phyloP scores from a whole-genome alignment of 1,140 invertebrate species.

The Aphelinus certus region DNA sequence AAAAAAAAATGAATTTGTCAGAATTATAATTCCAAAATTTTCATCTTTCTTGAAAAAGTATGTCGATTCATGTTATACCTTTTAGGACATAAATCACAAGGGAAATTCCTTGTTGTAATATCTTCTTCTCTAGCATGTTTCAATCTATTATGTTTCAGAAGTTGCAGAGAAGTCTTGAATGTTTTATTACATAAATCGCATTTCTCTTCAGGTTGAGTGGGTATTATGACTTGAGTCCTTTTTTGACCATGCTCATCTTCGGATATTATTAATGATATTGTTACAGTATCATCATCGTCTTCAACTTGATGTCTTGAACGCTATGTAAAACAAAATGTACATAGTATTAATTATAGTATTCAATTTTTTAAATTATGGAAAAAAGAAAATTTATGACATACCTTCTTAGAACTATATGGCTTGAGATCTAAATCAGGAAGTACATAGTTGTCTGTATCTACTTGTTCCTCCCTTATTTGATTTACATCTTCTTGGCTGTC shows the following conservation, averaged over 20 bases:
- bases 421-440: slow-evolving; percentile 52
- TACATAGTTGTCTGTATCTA: slow-evolving; percentile 50
- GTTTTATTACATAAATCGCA: slow-evolving; percentile 62
- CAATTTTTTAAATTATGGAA: background rate
- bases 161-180: slow-evolving; percentile 62
- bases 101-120: slow-evolving; percentile 63
- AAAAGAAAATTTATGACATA: slow-evolving; percentile 33
- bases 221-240: slow-evolving; percentile 64
- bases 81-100: slow-evolving; percentile 64
- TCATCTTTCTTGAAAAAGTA: slow-evolving; percentile 15
- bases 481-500: slow-evolving; percentile 50
- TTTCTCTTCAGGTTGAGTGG: slow-evolving; percentile 59
- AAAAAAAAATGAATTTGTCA: slow-evolving; percentile 18
- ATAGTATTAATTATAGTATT: background rate
- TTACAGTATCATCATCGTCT: slow-evolving; percentile 63
- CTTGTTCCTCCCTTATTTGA: slow-evolving; percentile 39
- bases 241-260: slow-evolving; percentile 64
- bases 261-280: slow-evolving; percentile 63
- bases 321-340: background rate
- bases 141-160: slow-evolving; percentile 61
- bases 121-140: slow-evolving; percentile 64
- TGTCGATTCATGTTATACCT: slow-evolving; percentile 46
- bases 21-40: background rate
- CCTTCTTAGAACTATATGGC: slow-evolving; percentile 47
- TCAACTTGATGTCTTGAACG: slow-evolving; percentile 42